These are phyloP conservation scores for Sphaeramia orbicularis DNA, from an alignment of 2,797 vertebrate species.

Conservation along the genomic window DNA sequence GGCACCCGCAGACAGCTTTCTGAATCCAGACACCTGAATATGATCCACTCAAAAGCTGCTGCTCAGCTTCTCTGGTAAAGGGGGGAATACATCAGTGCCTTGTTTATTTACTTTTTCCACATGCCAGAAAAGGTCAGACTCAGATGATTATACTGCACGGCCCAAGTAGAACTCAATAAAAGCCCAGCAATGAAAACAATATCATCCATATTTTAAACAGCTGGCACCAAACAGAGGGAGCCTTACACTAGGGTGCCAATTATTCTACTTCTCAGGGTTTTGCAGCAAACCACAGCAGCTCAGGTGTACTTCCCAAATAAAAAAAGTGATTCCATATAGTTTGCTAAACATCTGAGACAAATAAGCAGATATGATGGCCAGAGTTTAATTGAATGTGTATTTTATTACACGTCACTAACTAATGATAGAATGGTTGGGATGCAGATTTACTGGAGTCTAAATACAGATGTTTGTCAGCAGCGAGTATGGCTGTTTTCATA, in stretches of 20 bases:
- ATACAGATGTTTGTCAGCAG: constrained; percentile 76
- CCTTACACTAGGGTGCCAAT: constrained; percentile 85
- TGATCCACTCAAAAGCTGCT: constrained; percentile 71
- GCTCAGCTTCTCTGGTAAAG: constrained; percentile 69
- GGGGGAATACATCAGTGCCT: constrained; percentile 79
- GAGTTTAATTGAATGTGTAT: constrained; percentile 39
- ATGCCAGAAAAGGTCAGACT: constrained; percentile 86
- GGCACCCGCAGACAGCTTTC: constrained; percentile 59
- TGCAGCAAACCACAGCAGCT: constrained; percentile 67
- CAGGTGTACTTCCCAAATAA: constrained; percentile 71
- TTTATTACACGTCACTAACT: constrained; percentile 54
- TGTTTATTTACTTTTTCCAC: constrained; percentile 85
- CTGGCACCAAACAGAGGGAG: constrained; percentile 82
- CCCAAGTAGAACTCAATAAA: constrained; percentile 85
- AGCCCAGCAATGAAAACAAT: constrained; percentile 84
- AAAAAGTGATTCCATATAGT: constrained; percentile 55
- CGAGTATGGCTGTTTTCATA: constrained; percentile 69
- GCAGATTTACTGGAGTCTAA: constrained; percentile 70
- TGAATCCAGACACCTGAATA: constrained; percentile 74
- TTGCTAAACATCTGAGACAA: constrained; percentile 45
- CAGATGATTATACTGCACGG: constrained; percentile 77
- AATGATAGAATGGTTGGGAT: constrained; percentile 39
- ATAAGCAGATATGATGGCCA: constrained; percentile 25
- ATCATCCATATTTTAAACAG: constrained; percentile 90
- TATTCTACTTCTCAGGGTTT: constrained; percentile 84